Evolutionary conservation across 2,797 vertebrate genomes (phyloP), one percentile per base, ranked within the genome.

Genomic region (Novumbra hubbsi): DNA sequence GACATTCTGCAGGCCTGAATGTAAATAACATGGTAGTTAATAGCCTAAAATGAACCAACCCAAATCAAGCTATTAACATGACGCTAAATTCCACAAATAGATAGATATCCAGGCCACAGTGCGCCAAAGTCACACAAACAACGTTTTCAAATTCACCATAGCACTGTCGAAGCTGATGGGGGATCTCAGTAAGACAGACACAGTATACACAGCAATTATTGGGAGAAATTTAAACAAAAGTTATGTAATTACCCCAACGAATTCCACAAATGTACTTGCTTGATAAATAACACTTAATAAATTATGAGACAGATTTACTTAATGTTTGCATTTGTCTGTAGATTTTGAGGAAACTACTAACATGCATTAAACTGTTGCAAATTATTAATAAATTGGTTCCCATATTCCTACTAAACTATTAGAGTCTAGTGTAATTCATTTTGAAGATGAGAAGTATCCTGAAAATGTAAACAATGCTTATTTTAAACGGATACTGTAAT

Each of bases 11-110:
- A 6, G 9, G 41, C 41, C 8, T 12, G 9, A 45, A 45, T 45
- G 41, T 45, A 45, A 45, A 1, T 1, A 11, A 45, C 41, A 6
- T 2, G 14, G 41, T 45, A 45, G 41, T 45, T 45, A 45, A 3
- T 7, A 45, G 41, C 41, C 12, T 7, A 45, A 45, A 45, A 45
- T 45, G 41, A 60, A 60, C 28, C 24, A 70, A 70, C 71, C 69
- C 65, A 75, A 86, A 57, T 88, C 81, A 48, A 82, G 83, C 79
- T 77, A 78, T 81, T 28, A 84, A 68, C 67, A 78, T 83, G 69
- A 77, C 72, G 79, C 78, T 88, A 71, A 85, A 86, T 88, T 87
- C 87, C 84, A 70, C 74, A 74, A 82, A 85, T 88, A 88, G 73
- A 75, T 81, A 75, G 73, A 80, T 76, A 73, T 74, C 75, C 81